Percentiles rank a stretch among this genome's conserved stretches.
Conservation (phyloP, 1,140 invertebrate genomes). For the Microplitis mediator region DNA sequence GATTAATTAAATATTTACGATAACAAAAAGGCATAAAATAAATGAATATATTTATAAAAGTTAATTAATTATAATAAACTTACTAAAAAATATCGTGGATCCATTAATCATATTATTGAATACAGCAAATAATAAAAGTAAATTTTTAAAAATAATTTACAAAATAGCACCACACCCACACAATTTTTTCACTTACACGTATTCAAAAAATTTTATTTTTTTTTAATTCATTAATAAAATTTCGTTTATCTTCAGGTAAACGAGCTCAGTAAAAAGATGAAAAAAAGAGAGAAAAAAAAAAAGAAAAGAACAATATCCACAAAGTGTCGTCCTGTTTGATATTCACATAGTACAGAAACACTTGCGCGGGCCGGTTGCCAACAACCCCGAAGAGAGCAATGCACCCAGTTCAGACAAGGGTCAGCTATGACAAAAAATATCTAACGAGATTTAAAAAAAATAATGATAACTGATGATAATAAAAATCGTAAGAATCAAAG, state of each 20-base stretch:
- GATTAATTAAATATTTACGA: neutral
- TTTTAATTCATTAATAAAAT: too few species aligned
- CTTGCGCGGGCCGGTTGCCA: constrained; percentile 25
- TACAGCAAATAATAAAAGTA: too few species aligned
- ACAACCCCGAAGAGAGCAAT: constrained; percentile 33
- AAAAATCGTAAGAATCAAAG: too few species aligned
- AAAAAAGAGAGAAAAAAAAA: neutral
- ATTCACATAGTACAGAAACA: neutral
- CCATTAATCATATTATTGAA: too few species aligned
- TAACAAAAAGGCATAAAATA: too few species aligned
- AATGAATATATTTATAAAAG: too few species aligned
- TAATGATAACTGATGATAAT: too few species aligned
- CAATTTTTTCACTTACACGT: neutral
- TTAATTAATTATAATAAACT: too few species aligned
- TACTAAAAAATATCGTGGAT: too few species aligned
- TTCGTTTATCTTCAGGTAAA: neutral
- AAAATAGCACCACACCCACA: neutral
- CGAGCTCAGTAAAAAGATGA: too few species aligned
- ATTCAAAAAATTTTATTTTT: neutral
- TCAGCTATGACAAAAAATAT: too few species aligned
- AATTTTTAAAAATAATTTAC: neutral
- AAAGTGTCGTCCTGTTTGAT: constrained; percentile 5
- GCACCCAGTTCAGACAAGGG: constrained; percentile 26
- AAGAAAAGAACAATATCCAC: neutral
- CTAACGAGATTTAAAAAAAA: neutral